Evolutionary conservation across 1,140 invertebrate species (phyloP).

Genomic region (Steinernema feltiae): DNA sequence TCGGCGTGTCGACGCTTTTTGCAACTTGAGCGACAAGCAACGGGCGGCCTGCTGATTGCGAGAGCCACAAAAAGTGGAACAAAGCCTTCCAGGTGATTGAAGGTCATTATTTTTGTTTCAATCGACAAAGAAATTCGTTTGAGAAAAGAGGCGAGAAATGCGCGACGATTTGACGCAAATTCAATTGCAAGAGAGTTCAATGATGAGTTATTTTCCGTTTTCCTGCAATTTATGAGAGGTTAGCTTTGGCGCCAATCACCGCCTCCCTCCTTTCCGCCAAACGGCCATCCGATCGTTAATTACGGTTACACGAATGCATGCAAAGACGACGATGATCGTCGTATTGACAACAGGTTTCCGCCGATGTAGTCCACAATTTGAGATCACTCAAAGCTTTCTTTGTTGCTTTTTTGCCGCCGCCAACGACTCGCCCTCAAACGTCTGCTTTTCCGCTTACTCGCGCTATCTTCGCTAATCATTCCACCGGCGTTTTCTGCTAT

Average conservation of each 20-base stretch:
- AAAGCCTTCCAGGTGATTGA: background rate
- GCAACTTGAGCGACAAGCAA: background rate
- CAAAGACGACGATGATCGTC: background rate
- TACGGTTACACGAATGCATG: background rate
- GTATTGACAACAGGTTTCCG: constrained; percentile 10
- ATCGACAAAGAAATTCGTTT: background rate
- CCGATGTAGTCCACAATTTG: background rate
- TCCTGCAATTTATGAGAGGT: no score
- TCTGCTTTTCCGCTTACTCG: background rate
- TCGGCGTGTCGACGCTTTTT: background rate
- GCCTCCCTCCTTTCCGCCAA: background rate
- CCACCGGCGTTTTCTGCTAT: no score
- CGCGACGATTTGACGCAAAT: background rate
- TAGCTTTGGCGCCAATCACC: no score
- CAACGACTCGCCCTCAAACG: no score
- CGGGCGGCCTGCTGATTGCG: background rate
- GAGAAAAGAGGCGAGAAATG: background rate
- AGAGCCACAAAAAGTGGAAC: background rate
- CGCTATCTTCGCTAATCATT: no score
- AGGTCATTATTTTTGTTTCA: background rate
- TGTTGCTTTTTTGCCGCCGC: background rate
- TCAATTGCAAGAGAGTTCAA: no score
- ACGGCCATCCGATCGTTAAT: background rate
- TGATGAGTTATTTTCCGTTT: no score
- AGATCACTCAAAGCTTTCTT: background rate